Percentiles rank a stretch among this genome's conserved stretches.
Conservation (phyloP, 2,888 invertebrate species). For the Pyrgus malvae region DNA sequence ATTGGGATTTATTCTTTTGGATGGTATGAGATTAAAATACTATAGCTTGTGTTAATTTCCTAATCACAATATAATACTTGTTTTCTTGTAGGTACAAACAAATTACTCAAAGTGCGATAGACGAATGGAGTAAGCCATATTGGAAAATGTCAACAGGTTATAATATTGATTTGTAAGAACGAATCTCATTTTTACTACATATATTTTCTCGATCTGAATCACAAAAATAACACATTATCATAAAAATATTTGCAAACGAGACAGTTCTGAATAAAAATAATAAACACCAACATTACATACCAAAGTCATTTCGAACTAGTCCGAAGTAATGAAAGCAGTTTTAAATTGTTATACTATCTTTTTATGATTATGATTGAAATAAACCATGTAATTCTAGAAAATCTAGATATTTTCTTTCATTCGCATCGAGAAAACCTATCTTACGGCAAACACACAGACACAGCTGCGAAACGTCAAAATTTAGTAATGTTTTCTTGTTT, state of each 20-base stretch:
- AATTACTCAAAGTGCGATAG: constrained; percentile 11
- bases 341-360: not conserved
- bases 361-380: not conserved
- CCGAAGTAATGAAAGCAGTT: constrained; percentile 8
- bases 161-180: constrained; percentile 27
- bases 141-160: constrained; percentile 63
- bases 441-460: constrained; percentile 37
- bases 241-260: constrained; percentile 11
- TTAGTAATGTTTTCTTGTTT: not conserved
- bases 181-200: not conserved
- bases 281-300: constrained; percentile 35
- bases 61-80: not conserved
- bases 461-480: constrained; percentile 76
- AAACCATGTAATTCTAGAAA: not conserved
- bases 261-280: constrained; percentile 7
- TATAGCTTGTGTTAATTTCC: not conserved
- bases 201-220: not conserved
- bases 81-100: constrained; percentile 4
- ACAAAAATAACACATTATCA: not conserved
- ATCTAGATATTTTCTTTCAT: constrained; percentile 9
- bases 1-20: not conserved
- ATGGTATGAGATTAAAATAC: not conserved
- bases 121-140: constrained; percentile 64
- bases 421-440: constrained; percentile 23
- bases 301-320: constrained; percentile 34